Base-by-base conservation (phyloP, 2,888 invertebrate genomes). In the Chesias legatella region DNA sequence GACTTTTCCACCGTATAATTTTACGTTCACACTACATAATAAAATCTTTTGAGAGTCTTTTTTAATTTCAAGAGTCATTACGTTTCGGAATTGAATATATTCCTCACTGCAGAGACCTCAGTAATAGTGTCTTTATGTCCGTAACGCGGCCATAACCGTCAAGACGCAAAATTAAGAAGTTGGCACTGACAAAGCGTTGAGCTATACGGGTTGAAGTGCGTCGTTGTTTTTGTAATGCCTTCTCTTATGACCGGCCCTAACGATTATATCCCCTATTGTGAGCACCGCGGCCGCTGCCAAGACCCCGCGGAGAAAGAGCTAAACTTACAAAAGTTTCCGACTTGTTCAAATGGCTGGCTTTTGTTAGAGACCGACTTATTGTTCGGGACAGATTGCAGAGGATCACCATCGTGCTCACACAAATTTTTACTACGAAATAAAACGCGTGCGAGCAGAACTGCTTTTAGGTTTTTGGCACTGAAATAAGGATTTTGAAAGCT, bases 321-420 rank as follows among this genome's bases (percentile, higher is more conserved):
- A 76, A 84, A 82, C 84, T 85, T 82, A 83, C 86, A 83, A 85
- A 88, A 86, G 82, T 88, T 85, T 75, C 79, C 81, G 79, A 83
- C 83, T 86, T 79, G 85, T 86, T 86, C 82, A 78, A 86, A 88
- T 84, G 80, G 85, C 75, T 78, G 75, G 86, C 86, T 84, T 86
- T 88, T 88, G 86, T 88, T 81, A 73, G 77, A 75, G 74, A 77
- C 73, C 76, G 81, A 86, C 85, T 84, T 88, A 86, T 86, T 88
- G 86, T 88, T 85, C 80, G 76, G 77, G 82, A 85, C 84, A 86
- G 86, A 86, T 88, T 85, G 86, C 76, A 61, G 66, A 68, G 83
- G 85, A 84, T 82, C 83, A 79, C 74, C 75, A 60, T 61, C 58
- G 72, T 63, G 72, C 58, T 64, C 57, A 67, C 67, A 60, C 71